Evolutionary conservation across 2,888 invertebrate species (phyloP).

Genomic region (Heliconius ismenius): DNA sequence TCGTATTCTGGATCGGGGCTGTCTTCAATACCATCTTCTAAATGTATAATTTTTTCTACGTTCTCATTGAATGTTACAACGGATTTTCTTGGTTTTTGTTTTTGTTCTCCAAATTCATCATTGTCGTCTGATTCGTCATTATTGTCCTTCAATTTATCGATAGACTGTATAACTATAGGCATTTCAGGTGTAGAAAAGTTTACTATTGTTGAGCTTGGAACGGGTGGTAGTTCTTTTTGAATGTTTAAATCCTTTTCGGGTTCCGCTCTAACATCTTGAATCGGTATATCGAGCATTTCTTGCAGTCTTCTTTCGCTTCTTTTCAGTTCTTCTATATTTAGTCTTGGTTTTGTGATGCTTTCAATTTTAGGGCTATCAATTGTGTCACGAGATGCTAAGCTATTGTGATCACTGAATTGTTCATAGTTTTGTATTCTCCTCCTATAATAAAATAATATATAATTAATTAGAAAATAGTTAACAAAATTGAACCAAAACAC

Average conservation of each 20-base stretch:
- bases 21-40: slow-evolving; percentile 67
- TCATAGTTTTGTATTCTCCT: slow-evolving; percentile 59
- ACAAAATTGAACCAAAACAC: background rate
- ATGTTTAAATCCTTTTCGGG: slow-evolving; percentile 4
- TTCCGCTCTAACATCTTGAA: slow-evolving; percentile 48
- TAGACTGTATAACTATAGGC: slow-evolving; percentile 71
- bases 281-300: slow-evolving; percentile 66
- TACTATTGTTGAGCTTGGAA: slow-evolving; percentile 51
- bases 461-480: background rate
- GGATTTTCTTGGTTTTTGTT: slow-evolving; percentile 66
- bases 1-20: slow-evolving; percentile 53
- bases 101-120: slow-evolving; percentile 72
- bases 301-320: slow-evolving; percentile 68
- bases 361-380: slow-evolving; percentile 54
- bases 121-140: slow-evolving; percentile 62
- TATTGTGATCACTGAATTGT: slow-evolving; percentile 62
- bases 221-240: slow-evolving; percentile 45
- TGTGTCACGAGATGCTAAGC: slow-evolving; percentile 59
- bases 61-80: slow-evolving; percentile 82
- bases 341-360: slow-evolving; percentile 54
- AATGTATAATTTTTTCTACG: slow-evolving; percentile 77
- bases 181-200: slow-evolving; percentile 54
- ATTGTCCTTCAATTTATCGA: slow-evolving; percentile 71
- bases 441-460: slow-evolving; percentile 52
- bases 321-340: slow-evolving; percentile 69